Conservation (phyloP, 64 coral and sea anemone genomes). For the Dendronephthya gigantea region DNA sequence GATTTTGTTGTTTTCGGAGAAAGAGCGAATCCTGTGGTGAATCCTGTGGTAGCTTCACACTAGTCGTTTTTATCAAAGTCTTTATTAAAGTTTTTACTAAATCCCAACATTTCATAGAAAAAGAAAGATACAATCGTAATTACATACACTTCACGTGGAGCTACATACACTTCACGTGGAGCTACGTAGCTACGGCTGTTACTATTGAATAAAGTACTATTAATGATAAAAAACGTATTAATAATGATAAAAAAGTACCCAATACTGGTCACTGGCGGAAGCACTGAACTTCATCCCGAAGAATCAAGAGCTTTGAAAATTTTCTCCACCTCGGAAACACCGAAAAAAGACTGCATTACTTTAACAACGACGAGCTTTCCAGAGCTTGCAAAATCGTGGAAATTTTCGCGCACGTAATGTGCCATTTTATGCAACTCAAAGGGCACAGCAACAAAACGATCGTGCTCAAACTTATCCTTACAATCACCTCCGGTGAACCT, state of each 20-base stretch:
- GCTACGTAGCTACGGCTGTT: neutral
- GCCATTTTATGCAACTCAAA: constrained; percentile 74
- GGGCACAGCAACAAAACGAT: constrained; percentile 68
- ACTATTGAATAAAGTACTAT: too few relatives aligned
- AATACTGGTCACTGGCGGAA: too few relatives aligned
- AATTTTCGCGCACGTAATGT: constrained; percentile 82
- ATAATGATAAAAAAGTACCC: too few relatives aligned
- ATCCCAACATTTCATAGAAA: too few relatives aligned
- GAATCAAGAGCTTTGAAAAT: constrained; percentile 31
- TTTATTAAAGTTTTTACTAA: too few relatives aligned
- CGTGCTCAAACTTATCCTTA: constrained; percentile 93
- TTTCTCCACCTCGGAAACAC: constrained; percentile 59
- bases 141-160: neutral
- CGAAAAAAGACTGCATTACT: constrained; percentile 94
- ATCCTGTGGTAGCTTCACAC: too few relatives aligned
- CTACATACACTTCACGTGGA: neutral
- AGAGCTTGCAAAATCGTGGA: constrained; percentile 80
- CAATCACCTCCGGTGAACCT: constrained; percentile 59
- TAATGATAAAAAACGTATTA: too few relatives aligned
- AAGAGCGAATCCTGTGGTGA: too few relatives aligned
- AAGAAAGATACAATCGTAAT: neutral
- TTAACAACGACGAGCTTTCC: constrained; percentile 85
- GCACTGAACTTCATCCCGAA: too few relatives aligned
- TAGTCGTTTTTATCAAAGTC: too few relatives aligned
- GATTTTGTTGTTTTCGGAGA: neutral